These are phyloP conservation scores for Pteropus alecto DNA, from an alignment of 2,113 vertebrate species.

Conservation along the genomic window DNA sequence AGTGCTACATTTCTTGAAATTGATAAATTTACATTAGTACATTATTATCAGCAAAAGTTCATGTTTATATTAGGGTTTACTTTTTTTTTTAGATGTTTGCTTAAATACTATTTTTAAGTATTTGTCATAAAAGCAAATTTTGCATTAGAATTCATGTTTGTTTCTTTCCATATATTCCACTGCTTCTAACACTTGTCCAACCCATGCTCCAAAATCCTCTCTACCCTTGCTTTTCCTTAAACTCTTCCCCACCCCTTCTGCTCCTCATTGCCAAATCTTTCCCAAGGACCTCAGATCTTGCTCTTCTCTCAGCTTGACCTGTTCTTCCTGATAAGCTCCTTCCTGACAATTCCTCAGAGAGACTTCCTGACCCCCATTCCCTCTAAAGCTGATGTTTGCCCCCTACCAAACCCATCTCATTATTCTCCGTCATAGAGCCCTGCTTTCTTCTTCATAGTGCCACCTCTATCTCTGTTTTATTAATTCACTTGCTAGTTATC, in stretches of 20 bases:
- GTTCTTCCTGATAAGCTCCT: not conserved
- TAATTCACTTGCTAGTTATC: not conserved
- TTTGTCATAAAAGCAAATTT: constrained; percentile 1
- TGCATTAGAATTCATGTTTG: constrained; percentile 2
- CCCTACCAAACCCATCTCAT: not conserved
- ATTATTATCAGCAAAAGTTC: not conserved
- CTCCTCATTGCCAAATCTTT: not conserved
- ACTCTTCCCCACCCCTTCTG: not conserved
- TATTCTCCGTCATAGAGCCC: not conserved
- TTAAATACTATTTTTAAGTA: not conserved
- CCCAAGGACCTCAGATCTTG: not conserved
- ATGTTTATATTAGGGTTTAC: not conserved
- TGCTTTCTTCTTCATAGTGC: not conserved
- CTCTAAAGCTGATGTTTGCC: not conserved
- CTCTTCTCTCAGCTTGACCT: not conserved
- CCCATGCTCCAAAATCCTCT: not conserved
- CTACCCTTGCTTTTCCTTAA: constrained; percentile 14
- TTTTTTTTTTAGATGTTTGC: not conserved
- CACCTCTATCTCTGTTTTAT: not conserved
- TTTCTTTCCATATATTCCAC: not conserved
- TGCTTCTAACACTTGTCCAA: not conserved
- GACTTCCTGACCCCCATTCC: not conserved
- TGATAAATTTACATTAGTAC: not conserved
- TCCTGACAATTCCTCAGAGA: not conserved
- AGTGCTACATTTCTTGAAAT: not conserved